A percentile compares a stretch with the other conserved stretches of the same genome.
These are phyloP conservation scores for Acanthosepion lycidas DNA, from an alignment of 2,888 invertebrate genomes.

Conservation along the genomic window DNA sequence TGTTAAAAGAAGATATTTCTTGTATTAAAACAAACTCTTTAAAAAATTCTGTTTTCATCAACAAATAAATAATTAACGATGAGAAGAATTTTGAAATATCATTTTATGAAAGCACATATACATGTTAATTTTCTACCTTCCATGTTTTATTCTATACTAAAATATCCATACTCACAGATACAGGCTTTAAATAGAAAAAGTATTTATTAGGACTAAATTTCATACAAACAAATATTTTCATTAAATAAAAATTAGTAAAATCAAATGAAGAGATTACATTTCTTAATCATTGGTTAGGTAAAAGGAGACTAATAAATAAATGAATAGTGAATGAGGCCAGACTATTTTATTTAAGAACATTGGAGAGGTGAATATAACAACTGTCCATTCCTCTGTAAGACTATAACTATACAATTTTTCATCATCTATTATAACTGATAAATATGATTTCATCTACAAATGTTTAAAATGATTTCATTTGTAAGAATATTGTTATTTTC, in stretches of 20 bases:
- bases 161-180: neutral
- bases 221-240: neutral
- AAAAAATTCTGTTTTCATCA: neutral
- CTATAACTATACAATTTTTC: neutral
- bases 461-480: no score
- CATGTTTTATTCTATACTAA: neutral
- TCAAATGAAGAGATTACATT: neutral
- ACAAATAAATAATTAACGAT: neutral
- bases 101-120: neutral
- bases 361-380: neutral
- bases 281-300: neutral
- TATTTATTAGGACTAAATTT: neutral
- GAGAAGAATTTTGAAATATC: neutral
- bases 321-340: constrained; percentile 33
- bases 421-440: neutral
- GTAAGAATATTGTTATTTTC: neutral
- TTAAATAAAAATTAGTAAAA: neutral
- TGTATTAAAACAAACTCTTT: neutral
- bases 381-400: neutral
- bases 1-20: neutral
- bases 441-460: no score
- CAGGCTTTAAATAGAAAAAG: neutral
- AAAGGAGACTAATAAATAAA: neutral
- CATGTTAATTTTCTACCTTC: neutral
- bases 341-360: neutral